Evolutionary conservation across 2,113 vertebrate genomes (phyloP), one percentile per base, ranked within the genome.

Genomic region (Eptatretus burgeri): DNA sequence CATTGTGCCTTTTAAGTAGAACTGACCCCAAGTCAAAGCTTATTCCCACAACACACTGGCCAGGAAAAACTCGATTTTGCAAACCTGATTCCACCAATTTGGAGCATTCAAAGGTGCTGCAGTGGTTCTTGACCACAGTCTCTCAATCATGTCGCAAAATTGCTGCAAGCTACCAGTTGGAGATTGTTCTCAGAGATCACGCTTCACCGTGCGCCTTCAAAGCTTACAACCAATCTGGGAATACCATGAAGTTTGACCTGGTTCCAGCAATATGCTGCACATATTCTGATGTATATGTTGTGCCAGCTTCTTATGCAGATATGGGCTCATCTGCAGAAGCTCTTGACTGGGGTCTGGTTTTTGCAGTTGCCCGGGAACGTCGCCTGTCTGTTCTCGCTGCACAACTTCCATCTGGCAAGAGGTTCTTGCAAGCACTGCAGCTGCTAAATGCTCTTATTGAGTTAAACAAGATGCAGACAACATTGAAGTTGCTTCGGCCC

Each of bases 1-100:
- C 56, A 60, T 60, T 60, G 56, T 60, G 56, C 56, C 56, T 60
- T 60, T 60, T 60, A 60, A 60, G 56, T 20, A 2, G 10, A 60
- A n/a, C 27, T 41, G 27, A 41, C 27, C 27, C 27, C 7, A 41
- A 41, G 27, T 41, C 27, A 41, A 41, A 41, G 27, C 27, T 41
- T 41, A 41, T 41, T 41, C 27, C 3, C 7, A 41, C 27, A 41
- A 41, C 27, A 41, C 27, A 41, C 27, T 41, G 27, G 27, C 27
- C 27, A 41, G 27, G 27, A 41, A 41, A 41, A 41, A 41, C 27
- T 41, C 27, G 27, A 7, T 41, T 41, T 41, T 41, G 27, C 27
- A 41, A 41, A 41, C 27, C 27, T 41, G 27, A 41, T 41, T 41
- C 27, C 27, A 41, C 27, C 27, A 41, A 5, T 41, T 41, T 41